Evolutionary conservation across 2,797 vertebrate species (phyloP).

Genomic region (Chelonia mydas): DNA sequence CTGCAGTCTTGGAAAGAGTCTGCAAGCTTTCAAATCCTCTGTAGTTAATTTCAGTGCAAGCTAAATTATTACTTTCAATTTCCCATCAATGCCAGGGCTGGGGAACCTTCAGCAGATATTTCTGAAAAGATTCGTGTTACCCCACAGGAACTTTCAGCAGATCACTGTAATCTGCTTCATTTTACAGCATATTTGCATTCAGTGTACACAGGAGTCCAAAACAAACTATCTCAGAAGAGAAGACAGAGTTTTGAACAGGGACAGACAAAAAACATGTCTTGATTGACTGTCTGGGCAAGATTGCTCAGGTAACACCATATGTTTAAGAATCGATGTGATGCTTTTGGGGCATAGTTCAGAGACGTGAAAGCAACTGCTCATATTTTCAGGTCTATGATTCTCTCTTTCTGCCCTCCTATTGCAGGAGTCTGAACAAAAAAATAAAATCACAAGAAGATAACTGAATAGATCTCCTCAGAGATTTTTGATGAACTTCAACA

Average conservation of each 20-base stretch:
- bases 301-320: neutral
- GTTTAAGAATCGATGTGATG: neutral
- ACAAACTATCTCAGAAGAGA: conserved; percentile 10
- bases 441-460: neutral
- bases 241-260: neutral
- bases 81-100: neutral
- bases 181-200: neutral
- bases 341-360: neutral
- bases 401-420: neutral
- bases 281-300: neutral
- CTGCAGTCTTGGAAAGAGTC: conserved; percentile 30
- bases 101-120: neutral
- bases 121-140: neutral
- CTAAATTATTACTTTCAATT: conserved; percentile 19
- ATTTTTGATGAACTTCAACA: neutral
- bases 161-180: neutral
- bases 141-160: conserved; percentile 5
- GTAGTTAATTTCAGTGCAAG: conserved; percentile 18
- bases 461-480: neutral
- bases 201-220: conserved; percentile 25
- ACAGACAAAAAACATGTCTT: neutral
- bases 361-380: neutral
- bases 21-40: neutral
- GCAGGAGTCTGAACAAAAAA: neutral
- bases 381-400: neutral